phyloP scores from a whole-genome alignment of 2,113 vertebrate species.

The Neolamprologus modestus region DNA sequence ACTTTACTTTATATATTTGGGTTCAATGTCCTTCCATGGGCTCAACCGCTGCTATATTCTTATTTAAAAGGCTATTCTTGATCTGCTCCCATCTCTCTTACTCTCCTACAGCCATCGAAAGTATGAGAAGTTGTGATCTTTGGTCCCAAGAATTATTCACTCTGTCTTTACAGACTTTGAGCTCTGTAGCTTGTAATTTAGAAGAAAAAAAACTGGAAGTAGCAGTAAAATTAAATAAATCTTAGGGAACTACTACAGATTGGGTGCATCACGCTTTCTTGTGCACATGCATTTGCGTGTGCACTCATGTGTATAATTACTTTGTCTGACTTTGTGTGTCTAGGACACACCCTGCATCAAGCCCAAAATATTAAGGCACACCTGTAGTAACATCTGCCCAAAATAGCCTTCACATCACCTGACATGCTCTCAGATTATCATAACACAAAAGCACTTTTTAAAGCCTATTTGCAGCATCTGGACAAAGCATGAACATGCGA shows the following conservation, averaged over 20 bases:
- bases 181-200: not conserved
- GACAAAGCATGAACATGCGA: not conserved
- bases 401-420: not conserved
- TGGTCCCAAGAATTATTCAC: not conserved
- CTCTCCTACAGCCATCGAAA: not conserved
- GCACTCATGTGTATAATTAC: not conserved
- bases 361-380: not conserved
- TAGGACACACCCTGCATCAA: not conserved
- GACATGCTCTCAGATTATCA: not conserved
- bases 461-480: fast-evolving
- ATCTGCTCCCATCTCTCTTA: not conserved
- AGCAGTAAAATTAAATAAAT: not conserved
- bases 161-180: not conserved
- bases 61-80: not conserved
- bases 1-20: not conserved
- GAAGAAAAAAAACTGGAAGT: not conserved
- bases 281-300: not conserved
- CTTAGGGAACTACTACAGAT: not conserved
- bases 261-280: not conserved
- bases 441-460: not conserved
- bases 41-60: not conserved
- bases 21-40: not conserved
- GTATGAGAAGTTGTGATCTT: not conserved
- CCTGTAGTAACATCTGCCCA: not conserved
- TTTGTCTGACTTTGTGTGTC: not conserved